Evolutionary conservation across 2,113 vertebrate genomes (phyloP).

Genomic region (Montifringilla adamsi): DNA sequence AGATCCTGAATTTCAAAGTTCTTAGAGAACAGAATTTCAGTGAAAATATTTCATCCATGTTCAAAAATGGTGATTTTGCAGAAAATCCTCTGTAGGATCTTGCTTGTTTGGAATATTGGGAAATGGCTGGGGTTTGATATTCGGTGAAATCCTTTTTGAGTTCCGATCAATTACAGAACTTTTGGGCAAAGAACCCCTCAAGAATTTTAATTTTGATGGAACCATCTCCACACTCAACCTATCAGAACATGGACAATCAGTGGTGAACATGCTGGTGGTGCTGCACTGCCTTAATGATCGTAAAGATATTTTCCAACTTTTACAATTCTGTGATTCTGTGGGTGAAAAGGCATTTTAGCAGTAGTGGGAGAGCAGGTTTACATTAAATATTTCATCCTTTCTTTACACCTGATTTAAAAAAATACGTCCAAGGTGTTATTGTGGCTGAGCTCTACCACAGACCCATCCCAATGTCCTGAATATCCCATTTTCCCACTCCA

Average conservation of each 20-base stretch:
- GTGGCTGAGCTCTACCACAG: neutral
- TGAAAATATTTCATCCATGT: neutral
- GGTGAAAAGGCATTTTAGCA: neutral
- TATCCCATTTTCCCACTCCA: neutral
- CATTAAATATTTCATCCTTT: neutral
- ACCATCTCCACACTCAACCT: neutral
- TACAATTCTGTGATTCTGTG: neutral
- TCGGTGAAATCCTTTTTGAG: neutral
- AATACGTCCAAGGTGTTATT: neutral
- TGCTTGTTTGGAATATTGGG: rapidly evolving
- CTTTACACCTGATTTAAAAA: neutral
- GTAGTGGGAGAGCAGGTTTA: neutral
- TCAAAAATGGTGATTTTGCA: neutral
- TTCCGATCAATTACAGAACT: neutral
- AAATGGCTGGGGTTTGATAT: neutral
- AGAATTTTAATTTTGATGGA: neutral
- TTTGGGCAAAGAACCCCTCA: rapidly evolving
- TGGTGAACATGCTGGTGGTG: neutral
- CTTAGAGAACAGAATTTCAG: neutral
- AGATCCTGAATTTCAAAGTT: neutral
- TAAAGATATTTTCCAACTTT: neutral
- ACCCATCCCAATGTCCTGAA: rapidly evolving
- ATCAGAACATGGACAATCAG: neutral
- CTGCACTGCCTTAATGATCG: neutral
- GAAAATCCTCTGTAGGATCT: neutral